Conservation (phyloP, 2,113 vertebrate species). For the Pogonocichla stellata region DNA sequence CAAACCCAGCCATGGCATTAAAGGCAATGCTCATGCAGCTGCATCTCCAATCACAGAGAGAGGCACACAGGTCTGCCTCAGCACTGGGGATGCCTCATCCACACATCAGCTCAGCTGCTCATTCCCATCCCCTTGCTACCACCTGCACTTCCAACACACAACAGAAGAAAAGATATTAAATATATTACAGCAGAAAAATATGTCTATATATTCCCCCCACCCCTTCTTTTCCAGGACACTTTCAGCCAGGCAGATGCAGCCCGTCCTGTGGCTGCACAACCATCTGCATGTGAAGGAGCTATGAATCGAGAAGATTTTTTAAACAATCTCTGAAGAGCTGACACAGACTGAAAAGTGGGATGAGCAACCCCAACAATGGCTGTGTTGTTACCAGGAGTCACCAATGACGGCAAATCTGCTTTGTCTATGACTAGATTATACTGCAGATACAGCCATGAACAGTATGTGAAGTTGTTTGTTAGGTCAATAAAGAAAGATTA, state of each 20-base stretch:
- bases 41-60: not conserved
- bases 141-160: not conserved
- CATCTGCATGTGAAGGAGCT: not conserved
- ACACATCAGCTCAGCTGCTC: not conserved
- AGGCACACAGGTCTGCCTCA: not conserved
- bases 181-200: not conserved
- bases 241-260: not conserved
- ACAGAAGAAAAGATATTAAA: not conserved
- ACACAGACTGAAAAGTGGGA: not conserved
- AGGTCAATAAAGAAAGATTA: not conserved
- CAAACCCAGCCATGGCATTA: not conserved
- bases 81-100: not conserved
- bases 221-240: not conserved
- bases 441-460: not conserved
- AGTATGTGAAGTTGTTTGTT: not conserved
- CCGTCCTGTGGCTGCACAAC: not conserved
- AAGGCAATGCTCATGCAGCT: not conserved
- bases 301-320: not conserved
- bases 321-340: not conserved
- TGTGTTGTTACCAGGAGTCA: not conserved
- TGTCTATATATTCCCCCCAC: rapidly evolving
- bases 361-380: not conserved
- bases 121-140: not conserved
- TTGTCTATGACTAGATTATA: not conserved
- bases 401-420: not conserved